phyloP scores from a whole-genome alignment of 2,888 invertebrate genomes.

The Eupeodes luniger region DNA sequence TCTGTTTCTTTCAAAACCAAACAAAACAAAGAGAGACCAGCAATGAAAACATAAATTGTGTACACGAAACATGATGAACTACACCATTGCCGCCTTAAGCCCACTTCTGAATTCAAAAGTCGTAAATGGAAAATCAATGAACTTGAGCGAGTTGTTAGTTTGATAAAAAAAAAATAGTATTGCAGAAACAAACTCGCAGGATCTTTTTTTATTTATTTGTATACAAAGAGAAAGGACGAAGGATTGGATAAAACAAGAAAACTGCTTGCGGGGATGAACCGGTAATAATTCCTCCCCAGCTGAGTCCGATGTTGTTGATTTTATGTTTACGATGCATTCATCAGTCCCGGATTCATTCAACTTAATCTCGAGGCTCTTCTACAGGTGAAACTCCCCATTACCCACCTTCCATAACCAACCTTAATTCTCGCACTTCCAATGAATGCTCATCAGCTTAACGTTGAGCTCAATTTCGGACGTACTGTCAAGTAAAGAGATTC shows the following conservation, averaged over 20 bases:
- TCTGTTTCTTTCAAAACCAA: constrained; percentile 27
- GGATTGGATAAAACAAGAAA: constrained; percentile 28
- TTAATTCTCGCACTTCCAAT: too few species aligned
- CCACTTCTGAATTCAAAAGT: constrained; percentile 73
- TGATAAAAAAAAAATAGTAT: constrained; percentile 28
- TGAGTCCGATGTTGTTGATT: constrained; percentile 67
- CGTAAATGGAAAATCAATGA: constrained; percentile 76
- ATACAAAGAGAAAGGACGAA: neutral
- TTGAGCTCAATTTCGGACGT: too few species aligned
- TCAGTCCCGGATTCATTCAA: neutral
- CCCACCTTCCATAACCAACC: accelerated
- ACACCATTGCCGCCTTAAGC: constrained; percentile 71
- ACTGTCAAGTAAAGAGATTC: too few species aligned
- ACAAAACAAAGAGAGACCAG: constrained; percentile 22
- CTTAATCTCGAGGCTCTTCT: neutral
- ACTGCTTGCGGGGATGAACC: constrained; percentile 67
- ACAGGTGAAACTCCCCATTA: too few species aligned
- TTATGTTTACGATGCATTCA: constrained; percentile 20
- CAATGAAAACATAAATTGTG: constrained; percentile 69
- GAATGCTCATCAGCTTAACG: too few species aligned
- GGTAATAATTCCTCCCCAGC: constrained; percentile 65
- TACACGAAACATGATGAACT: constrained; percentile 72
- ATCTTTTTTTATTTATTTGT: neutral
- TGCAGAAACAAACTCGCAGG: neutral
- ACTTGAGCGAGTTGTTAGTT: constrained; percentile 76